Base-by-base conservation (phyloP, 2,888 invertebrate species). In the Mythimna ferrago region DNA sequence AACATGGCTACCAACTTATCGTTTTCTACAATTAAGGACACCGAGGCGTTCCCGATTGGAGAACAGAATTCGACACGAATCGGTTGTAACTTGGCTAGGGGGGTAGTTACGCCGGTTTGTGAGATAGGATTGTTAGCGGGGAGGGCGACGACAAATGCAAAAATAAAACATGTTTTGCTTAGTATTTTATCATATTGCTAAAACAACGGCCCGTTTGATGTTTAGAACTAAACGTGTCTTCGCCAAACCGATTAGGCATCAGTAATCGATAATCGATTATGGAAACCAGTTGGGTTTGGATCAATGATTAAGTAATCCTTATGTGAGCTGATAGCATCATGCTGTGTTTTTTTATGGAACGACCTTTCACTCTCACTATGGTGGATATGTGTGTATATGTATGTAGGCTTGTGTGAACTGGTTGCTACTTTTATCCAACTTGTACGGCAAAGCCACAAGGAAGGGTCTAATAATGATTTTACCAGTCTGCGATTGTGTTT, bases 301-400 rank as follows among this genome's bases (percentile, higher is more conserved):
- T n/a, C n/a, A n/a, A n/a, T 66, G 14, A 58, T 38, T 66, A 35
- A 35, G 7, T 66, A 54, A 57, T 66, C 6, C 14, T 21, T 6
- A 51, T 38, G 6, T 68, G 48, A 51, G 26, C 14, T n/a, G 38
- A 69, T 26, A 26, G 48, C 26, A 19, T 41, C 11, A 32, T 10
- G 53, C 6, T 10, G 32, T 14, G 51, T 44, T 21, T 9, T 14
- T 21, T 70, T 44, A 14, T 60, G 14, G 51, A 21, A 53, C n/a
- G 41, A 21, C 32, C 32, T 53, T 70, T 60, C 32, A n/a, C 60
- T 60, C 7, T 38, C 38, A 9, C 32, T 57, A 9, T 57, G 32
- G 10, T 44, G 3, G 41, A 14, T 35, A 16, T 32, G 6, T 48
- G 14, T 14, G 5, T 44, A 44, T 44, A 14, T n/a, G n/a, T 26